Evolutionary conservation across 2,113 vertebrate species (phyloP).

Genomic region (Potamarius usumacintae): DNA sequence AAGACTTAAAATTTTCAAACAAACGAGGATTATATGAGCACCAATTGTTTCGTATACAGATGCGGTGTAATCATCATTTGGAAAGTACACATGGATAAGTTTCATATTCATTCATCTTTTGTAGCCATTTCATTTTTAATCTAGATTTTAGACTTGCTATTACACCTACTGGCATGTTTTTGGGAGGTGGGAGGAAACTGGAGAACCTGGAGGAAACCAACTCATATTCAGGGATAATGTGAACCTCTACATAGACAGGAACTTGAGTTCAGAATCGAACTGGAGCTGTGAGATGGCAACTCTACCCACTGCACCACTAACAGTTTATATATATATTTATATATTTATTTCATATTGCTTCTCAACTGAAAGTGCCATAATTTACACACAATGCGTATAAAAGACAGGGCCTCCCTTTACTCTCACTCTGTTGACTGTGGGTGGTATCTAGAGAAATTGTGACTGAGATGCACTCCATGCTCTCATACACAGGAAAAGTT

Average conservation of each 20-base stretch:
- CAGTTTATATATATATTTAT: not conserved
- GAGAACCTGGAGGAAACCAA: not conserved
- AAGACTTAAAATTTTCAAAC: too few species aligned
- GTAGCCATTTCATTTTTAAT: not conserved
- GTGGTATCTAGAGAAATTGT: slow-evolving; percentile 1
- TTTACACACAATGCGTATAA: not conserved
- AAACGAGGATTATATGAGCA: not conserved
- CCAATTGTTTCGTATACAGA: not conserved
- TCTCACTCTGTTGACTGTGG: not conserved
- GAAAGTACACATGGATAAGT: not conserved
- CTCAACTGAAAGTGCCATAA: not conserved
- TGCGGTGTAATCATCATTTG: not conserved
- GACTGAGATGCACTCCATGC: not conserved
- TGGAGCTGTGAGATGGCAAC: not conserved
- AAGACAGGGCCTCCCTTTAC: not conserved
- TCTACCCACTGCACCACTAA: not conserved
- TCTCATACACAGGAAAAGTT: not conserved
- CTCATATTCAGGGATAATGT: not conserved
- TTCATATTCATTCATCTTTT: not conserved
- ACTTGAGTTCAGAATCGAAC: not conserved
- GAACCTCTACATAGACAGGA: not conserved
- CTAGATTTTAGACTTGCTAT: not conserved
- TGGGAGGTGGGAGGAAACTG: not conserved
- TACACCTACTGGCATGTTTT: not conserved
- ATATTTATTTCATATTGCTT: not conserved